A percentile compares a stretch with the other conserved stretches of the same genome.
Evolutionary conservation across 2,888 invertebrate species (phyloP).

Genomic region (Hirtodrosophila alboralis): DNA sequence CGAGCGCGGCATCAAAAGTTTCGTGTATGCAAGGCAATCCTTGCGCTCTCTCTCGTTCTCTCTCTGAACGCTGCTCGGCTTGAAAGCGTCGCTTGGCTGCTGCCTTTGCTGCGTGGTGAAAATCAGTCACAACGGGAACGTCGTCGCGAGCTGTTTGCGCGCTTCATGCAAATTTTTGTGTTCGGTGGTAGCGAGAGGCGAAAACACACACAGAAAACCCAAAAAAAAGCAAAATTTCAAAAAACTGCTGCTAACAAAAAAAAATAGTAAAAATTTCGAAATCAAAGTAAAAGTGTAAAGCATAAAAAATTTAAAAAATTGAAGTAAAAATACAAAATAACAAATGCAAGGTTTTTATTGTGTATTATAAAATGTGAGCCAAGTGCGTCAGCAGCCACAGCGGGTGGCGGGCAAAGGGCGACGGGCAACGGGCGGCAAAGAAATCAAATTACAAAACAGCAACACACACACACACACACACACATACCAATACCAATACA

Average conservation of each 20-base stretch:
- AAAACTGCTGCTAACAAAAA: slow-evolving; percentile 24
- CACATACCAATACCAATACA: slow-evolving; percentile 23
- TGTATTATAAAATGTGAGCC: slow-evolving; percentile 36
- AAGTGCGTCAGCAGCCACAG: slow-evolving; percentile 67
- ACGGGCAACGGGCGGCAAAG: slow-evolving; percentile 63
- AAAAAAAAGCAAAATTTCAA: slow-evolving; percentile 29
- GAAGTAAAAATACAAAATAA: slow-evolving; percentile 7
- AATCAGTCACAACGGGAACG: slow-evolving; percentile 85
- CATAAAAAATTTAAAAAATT: slow-evolving; percentile 21
- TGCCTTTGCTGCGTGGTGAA: slow-evolving; percentile 76
- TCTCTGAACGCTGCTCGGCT: slow-evolving; percentile 7
- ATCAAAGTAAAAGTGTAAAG: slow-evolving; percentile 30
- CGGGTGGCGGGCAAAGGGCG: slow-evolving; percentile 30
- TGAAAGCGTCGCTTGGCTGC: slow-evolving; percentile 46
- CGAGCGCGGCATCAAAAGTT: too few species aligned
- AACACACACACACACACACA: slow-evolving; percentile 51
- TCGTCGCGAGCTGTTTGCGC: slow-evolving; percentile 84
- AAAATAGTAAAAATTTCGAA: slow-evolving; percentile 4
- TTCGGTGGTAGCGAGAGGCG: slow-evolving; percentile 69
- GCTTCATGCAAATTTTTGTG: slow-evolving; percentile 66
- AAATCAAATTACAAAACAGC: slow-evolving; percentile 78
- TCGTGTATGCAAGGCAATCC: slow-evolving; percentile 7
- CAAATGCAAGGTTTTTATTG: slow-evolving; percentile 22
- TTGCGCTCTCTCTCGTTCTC: slow-evolving; percentile 18
- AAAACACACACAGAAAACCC: slow-evolving; percentile 40